Base-by-base conservation (phyloP, 1,140 invertebrate species). In the Dreissena polymorpha region DNA sequence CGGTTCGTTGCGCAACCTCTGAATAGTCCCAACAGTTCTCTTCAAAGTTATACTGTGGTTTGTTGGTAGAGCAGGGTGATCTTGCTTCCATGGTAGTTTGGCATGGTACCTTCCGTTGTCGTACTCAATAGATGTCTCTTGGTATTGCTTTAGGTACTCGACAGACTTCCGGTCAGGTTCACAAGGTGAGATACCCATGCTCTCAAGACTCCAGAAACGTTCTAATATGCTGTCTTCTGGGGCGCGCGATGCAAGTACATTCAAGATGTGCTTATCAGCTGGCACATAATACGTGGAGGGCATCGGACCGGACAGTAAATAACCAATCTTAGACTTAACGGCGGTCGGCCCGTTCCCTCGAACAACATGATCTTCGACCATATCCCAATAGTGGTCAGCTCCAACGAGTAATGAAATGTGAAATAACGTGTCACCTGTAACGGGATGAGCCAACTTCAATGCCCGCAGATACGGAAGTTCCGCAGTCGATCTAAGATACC, bases 221-320 rank as follows among this genome's bases (percentile, higher is more conserved):
- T 63, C 60, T 63, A 63, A 63, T 63, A 5, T 63, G 60, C 60
- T 63, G 60, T 63, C 60, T n/a, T 63, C 60, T 63, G 60, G 18
- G 60, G 60, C 60, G 60, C 2, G 60, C 18, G 60, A 63, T 25
- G 60, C 60, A 63, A 63, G 18, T 25, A 63, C 60, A 10, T n/a
- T 63, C 60, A 63, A 25, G 60, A 63, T 63, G 18, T 63, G 23
- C 10, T 63, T 63, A 25, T 63, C 60, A n/a, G 60, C 18, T 63
- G 60, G 60, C 23, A 39, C 39, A 39, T n/a, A 8, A 39, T 2
- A 63, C 18, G 60, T 63, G 18, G 60, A 63, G 23, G 60, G 23
- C 60, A 63, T 63, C 60, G 60, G 23, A 63, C 10, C 60, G 18
- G 60, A 63, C 60, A 63, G 60, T 63, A 63, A 63, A 25, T 63